Base-by-base conservation (phyloP, 2,113 vertebrate genomes). In the Melanerpes aurifrons region DNA sequence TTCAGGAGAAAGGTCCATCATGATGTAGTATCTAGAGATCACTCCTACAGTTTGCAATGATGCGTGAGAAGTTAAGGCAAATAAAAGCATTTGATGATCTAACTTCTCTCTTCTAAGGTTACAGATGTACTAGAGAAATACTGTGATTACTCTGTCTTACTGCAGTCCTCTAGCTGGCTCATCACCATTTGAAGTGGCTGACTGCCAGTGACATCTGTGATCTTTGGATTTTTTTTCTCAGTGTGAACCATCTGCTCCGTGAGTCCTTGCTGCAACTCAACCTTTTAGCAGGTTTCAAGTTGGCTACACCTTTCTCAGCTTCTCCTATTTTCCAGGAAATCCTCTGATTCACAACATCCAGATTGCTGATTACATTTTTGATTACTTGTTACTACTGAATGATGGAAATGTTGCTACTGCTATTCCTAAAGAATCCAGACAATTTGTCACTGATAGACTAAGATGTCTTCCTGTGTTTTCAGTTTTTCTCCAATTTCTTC, bases 171-270 rank as follows among this genome's bases (percentile, higher is more conserved):
- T 6, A 9, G 6, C 76, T 90, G 90, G 66, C 89, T 80, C 19
- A 48, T 32, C 0, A 16, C 87, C 72, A 57, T 53, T 56, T 4
- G 4, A 74, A 47, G 72, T 78, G 93, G 86, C 76, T 81, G 47
- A 53, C 48, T 93, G 87, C 90, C 92, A 94, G 10, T 7, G 26
- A 86, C 69, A 57, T 91, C 88, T 91, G 61, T 77, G 90, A 91
- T 93, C 79, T 91, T 87, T 90, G 68, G 86, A 83, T 94, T 90
- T 89, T 90, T 45, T 53, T 86, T 77, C 82, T 95, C 61, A 61
- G 76, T 57, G 29, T 68, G 82, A 95, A 31, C 64, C 82, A 94
- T 83, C 82, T 95, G 92, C 69, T 83, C 43, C 71, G 80, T 32
- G 19, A 67, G 53, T 68, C 32, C 61, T 77, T 86, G 72, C 57